Base-by-base conservation (phyloP, 1,140 invertebrate genomes). In the Lasaia peninsularis region DNA sequence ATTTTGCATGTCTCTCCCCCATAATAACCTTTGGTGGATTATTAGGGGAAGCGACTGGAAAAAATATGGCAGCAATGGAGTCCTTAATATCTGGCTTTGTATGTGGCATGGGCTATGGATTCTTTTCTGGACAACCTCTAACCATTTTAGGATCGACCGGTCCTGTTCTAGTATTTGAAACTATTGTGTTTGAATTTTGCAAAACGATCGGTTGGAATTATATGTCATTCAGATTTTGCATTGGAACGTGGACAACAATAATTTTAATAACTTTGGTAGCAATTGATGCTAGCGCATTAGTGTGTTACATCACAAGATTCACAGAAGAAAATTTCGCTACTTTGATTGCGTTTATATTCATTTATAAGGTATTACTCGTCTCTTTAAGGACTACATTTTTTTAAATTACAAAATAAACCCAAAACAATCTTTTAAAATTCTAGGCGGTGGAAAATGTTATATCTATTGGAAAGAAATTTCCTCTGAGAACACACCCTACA, bases 301-400 rank as follows among this genome's bases (percentile, higher is more conserved):
- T 99, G n/a, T 99, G 98, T 78, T 99, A 98, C 80, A 99, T 99
- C 60, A 99, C 98, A 3, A 94, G 98, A 69, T 99, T 99, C 83
- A 99, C 98, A 0, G 98, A 99, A 90, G 98, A 99, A 90, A 99
- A 98, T 82, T 99, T 99, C 88, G 98, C 98, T 14, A 98, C 97
- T 0, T 91, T 99, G 6, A 99, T 99, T 75, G 98, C 98, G 1
- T 95, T 99, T 65, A 99, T 99, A 77, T 99, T 99, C 88, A 98
- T 99, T 79, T 98, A 97, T 81, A 99, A 99, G 92, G 97, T 98
- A 35, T 40, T 16, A 32, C 1, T 48, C 37, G 20, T 44, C 9
- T 2, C 7, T 37, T 44, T 54, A 21, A 7, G 7, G n/a, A n/a
- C n/a, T n/a, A n/a, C n/a, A n/a, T n/a, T 35, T 37, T 11, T 32